These are phyloP conservation scores for Tricholaema leucomelas DNA, from an alignment of 2,113 vertebrate species.

Conservation along the genomic window DNA sequence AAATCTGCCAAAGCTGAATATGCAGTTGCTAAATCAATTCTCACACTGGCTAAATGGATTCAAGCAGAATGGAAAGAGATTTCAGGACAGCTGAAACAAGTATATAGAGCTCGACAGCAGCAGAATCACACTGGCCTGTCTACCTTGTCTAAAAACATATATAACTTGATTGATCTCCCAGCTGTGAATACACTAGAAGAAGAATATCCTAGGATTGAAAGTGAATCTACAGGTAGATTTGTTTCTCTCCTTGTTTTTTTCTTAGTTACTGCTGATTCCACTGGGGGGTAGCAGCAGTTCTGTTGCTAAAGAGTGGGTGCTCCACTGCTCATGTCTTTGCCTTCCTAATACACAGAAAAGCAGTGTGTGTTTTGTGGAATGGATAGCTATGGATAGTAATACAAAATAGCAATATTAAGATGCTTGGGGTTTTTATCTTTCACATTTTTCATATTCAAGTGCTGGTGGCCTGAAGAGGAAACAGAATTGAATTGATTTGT, in stretches of 20 bases:
- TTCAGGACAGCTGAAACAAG: constrained; percentile 93
- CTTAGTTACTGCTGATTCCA: not conserved
- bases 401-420: too few species aligned
- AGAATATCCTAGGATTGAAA: constrained; percentile 86
- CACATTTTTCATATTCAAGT: not conserved
- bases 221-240: constrained; percentile 90
- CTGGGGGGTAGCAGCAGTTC: not conserved
- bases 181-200: constrained; percentile 82
- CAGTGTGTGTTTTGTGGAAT: not conserved
- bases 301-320: not conserved
- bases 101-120: constrained; percentile 82
- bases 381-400: not conserved
- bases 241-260: not conserved
- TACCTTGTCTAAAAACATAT: constrained; percentile 86
- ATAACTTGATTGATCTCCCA: constrained; percentile 85
- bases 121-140: constrained; percentile 78
- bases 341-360: not conserved
- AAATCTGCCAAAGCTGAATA: constrained; percentile 90
- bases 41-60: constrained; percentile 96
- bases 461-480: not conserved
- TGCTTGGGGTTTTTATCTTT: too few species aligned
- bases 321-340: not conserved
- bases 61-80: constrained; percentile 98
- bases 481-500: not conserved
- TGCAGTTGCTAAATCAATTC: constrained; percentile 92